Percentiles rank a stretch among this genome's conserved stretches.
phyloP scores from a whole-genome alignment of 2,888 invertebrate genomes.

The Scrobipalpa atriplicella region DNA sequence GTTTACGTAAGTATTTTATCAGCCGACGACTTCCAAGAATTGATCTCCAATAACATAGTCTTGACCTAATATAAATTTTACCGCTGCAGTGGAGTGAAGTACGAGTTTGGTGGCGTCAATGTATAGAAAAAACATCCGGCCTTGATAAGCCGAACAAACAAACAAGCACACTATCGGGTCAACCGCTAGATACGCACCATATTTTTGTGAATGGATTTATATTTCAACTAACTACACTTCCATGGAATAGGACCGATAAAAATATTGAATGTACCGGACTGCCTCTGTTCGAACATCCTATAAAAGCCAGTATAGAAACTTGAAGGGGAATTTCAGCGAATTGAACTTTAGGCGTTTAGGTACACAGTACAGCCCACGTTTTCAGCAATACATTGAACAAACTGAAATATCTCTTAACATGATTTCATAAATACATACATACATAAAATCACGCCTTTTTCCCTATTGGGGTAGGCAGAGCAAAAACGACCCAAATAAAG shows the following conservation, averaged over 20 bases:
- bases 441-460: no score
- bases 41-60: slow-evolving; percentile 59
- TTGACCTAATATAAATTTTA: slow-evolving; percentile 75
- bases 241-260: background rate
- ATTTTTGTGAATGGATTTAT: slow-evolving; percentile 68
- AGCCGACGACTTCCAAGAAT: no score
- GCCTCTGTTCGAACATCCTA: no score
- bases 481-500: no score
- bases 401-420: no score
- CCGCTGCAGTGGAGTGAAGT: slow-evolving; percentile 70
- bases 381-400: no score
- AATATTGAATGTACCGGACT: no score
- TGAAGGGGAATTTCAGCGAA: background rate
- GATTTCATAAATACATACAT: no score
- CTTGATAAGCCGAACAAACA: slow-evolving; percentile 81
- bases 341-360: background rate
- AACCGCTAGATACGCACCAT: slow-evolving; percentile 74
- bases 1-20: no score
- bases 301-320: no score
- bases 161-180: slow-evolving; percentile 79
- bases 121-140: slow-evolving; percentile 82
- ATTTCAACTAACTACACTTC: slow-evolving; percentile 48
- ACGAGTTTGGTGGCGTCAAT: slow-evolving; percentile 76
- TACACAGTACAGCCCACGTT: no score
- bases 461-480: no score